phyloP scores from a whole-genome alignment of 2,113 vertebrate genomes.

The Megaceryle torquata region DNA sequence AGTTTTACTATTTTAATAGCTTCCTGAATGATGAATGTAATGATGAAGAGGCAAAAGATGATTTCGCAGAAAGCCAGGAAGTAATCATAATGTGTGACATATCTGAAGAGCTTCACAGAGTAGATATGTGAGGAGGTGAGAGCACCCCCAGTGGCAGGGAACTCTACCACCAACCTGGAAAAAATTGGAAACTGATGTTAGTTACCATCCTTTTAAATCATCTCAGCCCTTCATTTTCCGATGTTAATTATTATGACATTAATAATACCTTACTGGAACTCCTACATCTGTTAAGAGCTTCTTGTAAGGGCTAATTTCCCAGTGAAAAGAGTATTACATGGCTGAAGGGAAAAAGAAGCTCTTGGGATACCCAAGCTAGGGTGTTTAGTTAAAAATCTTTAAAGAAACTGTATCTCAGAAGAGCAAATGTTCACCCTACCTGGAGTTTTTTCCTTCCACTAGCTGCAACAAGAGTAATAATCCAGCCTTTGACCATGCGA shows the following conservation, averaged over 20 bases:
- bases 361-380: not conserved
- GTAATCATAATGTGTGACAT: slow-evolving; percentile 43
- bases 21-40: slow-evolving; percentile 55
- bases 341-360: not conserved
- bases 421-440: not conserved
- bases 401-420: not conserved
- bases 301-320: not conserved
- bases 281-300: not conserved
- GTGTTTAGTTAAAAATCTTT: not conserved
- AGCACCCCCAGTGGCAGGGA: slow-evolving; percentile 64
- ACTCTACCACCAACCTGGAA: slow-evolving; percentile 74
- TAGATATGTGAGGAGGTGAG: slow-evolving; percentile 66
- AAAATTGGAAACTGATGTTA: not conserved
- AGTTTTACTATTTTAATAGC: slow-evolving; percentile 30
- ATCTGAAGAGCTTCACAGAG: slow-evolving; percentile 65
- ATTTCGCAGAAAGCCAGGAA: slow-evolving; percentile 71
- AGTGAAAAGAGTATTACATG: too few relatives aligned
- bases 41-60: slow-evolving; percentile 64
- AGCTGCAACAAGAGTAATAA: not conserved
- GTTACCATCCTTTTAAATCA: not conserved
- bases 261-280: not conserved
- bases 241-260: not conserved
- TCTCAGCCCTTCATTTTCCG: not conserved
- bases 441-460: not conserved
- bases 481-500: not conserved